A percentile compares a stretch with the other conserved stretches of the same genome.
These are phyloP conservation scores for Eciton burchellii DNA, from an alignment of 1,140 invertebrate species.

Conservation along the genomic window DNA sequence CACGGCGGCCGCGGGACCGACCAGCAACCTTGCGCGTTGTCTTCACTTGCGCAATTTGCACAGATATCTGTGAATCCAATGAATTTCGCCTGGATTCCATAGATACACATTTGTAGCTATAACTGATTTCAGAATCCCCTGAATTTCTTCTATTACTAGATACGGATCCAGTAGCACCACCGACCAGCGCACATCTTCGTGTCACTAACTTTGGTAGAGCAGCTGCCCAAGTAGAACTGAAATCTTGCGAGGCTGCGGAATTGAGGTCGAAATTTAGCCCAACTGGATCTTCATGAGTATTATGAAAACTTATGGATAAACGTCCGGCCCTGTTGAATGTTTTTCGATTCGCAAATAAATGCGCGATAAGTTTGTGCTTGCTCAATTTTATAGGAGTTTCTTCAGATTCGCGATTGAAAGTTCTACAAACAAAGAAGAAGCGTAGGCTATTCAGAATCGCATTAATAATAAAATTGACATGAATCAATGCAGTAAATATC, in stretches of 20 bases:
- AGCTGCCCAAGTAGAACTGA: conserved; percentile 94
- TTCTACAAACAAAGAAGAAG: conserved; percentile 69
- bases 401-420: conserved; percentile 88
- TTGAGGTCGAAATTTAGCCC: conserved; percentile 94
- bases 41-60: conserved; percentile 93
- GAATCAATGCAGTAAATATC: background rate
- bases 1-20: conserved; percentile 78
- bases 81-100: conserved; percentile 94
- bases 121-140: conserved; percentile 93
- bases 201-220: conserved; percentile 94
- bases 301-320: conserved; percentile 94
- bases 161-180: conserved; percentile 86
- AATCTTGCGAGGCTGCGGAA: conserved; percentile 90
- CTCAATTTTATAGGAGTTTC: conserved; percentile 91
- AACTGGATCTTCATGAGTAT: conserved; percentile 95
- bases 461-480: background rate
- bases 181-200: conserved; percentile 91
- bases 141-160: conserved; percentile 88
- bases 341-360: conserved; percentile 95
- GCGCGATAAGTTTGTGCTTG: conserved; percentile 96
- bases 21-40: conserved; percentile 87
- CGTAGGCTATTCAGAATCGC: conserved; percentile 26
- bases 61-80: conserved; percentile 93
- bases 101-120: conserved; percentile 91
- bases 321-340: conserved; percentile 93